Conservation (phyloP, 2,888 invertebrate genomes). For the Poecilus cupreus region DNA sequence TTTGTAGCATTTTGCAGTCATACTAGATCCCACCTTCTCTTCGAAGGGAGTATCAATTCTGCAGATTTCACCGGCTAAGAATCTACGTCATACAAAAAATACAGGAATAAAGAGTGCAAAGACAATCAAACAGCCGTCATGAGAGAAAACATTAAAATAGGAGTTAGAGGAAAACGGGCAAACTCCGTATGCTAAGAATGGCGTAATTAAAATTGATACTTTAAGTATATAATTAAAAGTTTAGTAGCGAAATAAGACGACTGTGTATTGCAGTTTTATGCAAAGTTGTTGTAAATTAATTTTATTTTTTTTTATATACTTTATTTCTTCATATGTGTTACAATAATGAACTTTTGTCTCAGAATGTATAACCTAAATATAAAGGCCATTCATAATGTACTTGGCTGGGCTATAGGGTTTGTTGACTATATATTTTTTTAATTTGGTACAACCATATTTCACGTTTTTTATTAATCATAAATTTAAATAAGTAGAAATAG, state of each 20-base stretch:
- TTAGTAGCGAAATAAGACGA: background rate
- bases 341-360: too few relatives aligned
- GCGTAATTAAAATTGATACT: conserved; percentile 21
- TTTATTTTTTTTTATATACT: too few relatives aligned
- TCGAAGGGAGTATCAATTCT: conserved; percentile 60
- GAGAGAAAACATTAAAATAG: conserved; percentile 44
- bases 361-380: too few relatives aligned
- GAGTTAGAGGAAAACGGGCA: conserved; percentile 8
- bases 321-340: too few relatives aligned
- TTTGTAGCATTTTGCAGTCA: conserved; percentile 78
- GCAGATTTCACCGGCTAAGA: conserved; percentile 54
- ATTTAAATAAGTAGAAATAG: too few relatives aligned
- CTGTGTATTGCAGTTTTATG: conserved; percentile 36
- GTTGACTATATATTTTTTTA: too few relatives aligned
- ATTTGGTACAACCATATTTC: too few relatives aligned
- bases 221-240: background rate
- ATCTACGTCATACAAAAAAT: conserved; percentile 17
- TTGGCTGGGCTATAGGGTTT: too few relatives aligned
- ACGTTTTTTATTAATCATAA: too few relatives aligned
- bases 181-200: conserved; percentile 37
- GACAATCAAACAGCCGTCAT: conserved; percentile 32
- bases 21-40: conserved; percentile 60
- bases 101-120: conserved; percentile 14
- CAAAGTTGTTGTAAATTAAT: background rate
- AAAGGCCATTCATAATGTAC: too few relatives aligned